Evolutionary conservation across 2,888 invertebrate genomes (phyloP).

Genomic region (Melinopterus prodromus): DNA sequence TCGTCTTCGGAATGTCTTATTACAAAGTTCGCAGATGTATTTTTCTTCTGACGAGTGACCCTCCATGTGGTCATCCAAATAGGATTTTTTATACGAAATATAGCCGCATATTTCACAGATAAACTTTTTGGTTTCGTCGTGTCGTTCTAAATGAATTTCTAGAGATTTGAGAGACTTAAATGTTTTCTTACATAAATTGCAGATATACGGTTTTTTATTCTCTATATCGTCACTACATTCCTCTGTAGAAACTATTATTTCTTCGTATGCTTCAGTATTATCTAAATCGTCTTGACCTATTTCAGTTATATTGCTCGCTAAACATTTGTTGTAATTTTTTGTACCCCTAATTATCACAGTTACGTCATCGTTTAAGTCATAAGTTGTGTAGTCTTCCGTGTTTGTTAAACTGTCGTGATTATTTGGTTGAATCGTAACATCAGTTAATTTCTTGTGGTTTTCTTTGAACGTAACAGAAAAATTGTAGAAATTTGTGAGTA

Average conservation of each 20-base stretch:
- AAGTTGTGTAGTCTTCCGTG: neutral
- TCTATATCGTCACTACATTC: neutral
- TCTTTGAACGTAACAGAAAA: conserved; percentile 42
- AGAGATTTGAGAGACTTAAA: conserved; percentile 30
- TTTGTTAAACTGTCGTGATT: neutral
- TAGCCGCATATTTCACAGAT: conserved; percentile 44
- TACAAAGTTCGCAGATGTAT: conserved; percentile 48
- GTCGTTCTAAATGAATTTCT: conserved; percentile 32
- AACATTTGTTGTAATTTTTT: neutral
- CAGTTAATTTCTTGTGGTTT: conserved; percentile 32
- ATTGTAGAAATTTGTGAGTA: conserved; percentile 43
- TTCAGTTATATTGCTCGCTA: neutral
- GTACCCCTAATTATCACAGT: neutral
- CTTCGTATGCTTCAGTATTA: conserved; percentile 23
- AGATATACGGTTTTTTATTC: conserved; percentile 25
- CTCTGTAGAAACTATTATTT: conserved; percentile 28
- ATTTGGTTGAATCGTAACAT: conserved; percentile 15
- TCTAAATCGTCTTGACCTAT: neutral
- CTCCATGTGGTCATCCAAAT: conserved; percentile 43
- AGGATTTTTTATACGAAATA: conserved; percentile 41
- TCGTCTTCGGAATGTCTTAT: conserved; percentile 49
- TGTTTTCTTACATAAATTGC: conserved; percentile 37
- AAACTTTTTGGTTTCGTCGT: conserved; percentile 39
- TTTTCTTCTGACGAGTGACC: conserved; percentile 46
- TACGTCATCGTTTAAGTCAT: neutral